Evolutionary conservation across 2,888 invertebrate genomes (phyloP), one percentile per base, ranked within the genome.

Genomic region (Brachylomia viminalis): DNA sequence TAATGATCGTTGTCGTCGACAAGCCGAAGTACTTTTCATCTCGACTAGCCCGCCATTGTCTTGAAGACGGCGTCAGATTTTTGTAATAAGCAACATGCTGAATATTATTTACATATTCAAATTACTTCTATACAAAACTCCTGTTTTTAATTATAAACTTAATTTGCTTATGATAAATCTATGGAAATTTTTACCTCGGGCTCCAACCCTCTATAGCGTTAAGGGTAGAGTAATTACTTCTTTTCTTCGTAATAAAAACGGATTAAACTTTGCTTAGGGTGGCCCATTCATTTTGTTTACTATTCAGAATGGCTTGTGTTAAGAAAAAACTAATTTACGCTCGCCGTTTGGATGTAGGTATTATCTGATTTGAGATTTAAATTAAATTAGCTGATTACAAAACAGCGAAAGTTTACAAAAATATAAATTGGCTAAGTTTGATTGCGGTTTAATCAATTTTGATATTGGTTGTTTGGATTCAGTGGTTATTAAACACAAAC

Each of bases 111-210:
- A 95, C 95, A 96, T 96, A 96, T 96, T 96, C 92, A 96, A 96
- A 96, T 96, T 92, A 92, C 92, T 93, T 94, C 95, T 94, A 96
- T 95, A 95, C 96, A 96, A 94, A 96, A 96, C 95, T 96, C 95
- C 94, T 95, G 96, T 95, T 96, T 96, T 96, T 96, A 96, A 96
- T 96, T 96, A 96, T 96, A 96, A 96, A 96, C 95, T 96, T 96
- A 96, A 96, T 96, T 96, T 96, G 94, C 94, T 96, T 96, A 96
- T 96, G 96, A 96, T 96, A 96, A 96, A 96, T 96, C 96, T 96
- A 96, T 96, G 96, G 96, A 96, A 96, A 96, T 96, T 96, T 95
- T 94, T 95, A 96, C 95, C 96, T 96, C 95, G 91, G 90, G 94
- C 90, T 93, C 92, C 93, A 94, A 94, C 95, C 96, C 95, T 96